Evolutionary conservation across 1,140 invertebrate species (phyloP), one percentile per base, ranked within the genome.

Genomic region (Zaprionus kolodkinae): DNA sequence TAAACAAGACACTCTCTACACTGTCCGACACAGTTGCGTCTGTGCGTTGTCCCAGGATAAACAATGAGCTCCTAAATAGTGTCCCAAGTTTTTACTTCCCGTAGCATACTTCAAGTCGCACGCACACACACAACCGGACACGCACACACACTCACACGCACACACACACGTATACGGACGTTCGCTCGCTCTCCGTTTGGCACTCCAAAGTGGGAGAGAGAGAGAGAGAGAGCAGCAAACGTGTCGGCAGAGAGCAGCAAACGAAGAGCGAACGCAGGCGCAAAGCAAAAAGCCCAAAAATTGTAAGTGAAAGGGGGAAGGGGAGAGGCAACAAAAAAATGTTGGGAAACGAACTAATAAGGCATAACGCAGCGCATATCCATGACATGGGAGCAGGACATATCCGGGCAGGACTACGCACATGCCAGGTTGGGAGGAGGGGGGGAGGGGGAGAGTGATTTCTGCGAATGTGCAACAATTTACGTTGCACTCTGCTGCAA

Each of bases 401-500:
- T 62, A 68, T 69, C 45, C 62, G 56, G 64, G 71, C 59, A 43
- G 33, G 7, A 3, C 45, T 63, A 55, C 56, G 70, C 75, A 79
- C 54, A 74, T 56, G 70, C 21, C 21, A 21, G 2, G n/a, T n/a
- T n/a, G 21, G 21, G 21, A 2, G 21, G 21, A 21, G 21, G 21
- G 2, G 21, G 21, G 21, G 21, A 21, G 21, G 21, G 9, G n/a
- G 21, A 21, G 17, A 17, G n/a, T n/a, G 60, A 25, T 25, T 67
- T 76, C 79, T 76, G 81, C 72, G 63, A 70, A 85, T 76, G 75
- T 90, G 86, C 85, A 89, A 85, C 86, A 89, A 89, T 89, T 89
- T 85, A 78, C 63, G 67, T 63, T 84, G 85, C 84, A 89, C 77
- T 57, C 62, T 50, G 12, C 57, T 15, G 40, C 13, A 50, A 25